phyloP scores from a whole-genome alignment of 2,888 invertebrate genomes.

The Zeuzera pyrina region DNA sequence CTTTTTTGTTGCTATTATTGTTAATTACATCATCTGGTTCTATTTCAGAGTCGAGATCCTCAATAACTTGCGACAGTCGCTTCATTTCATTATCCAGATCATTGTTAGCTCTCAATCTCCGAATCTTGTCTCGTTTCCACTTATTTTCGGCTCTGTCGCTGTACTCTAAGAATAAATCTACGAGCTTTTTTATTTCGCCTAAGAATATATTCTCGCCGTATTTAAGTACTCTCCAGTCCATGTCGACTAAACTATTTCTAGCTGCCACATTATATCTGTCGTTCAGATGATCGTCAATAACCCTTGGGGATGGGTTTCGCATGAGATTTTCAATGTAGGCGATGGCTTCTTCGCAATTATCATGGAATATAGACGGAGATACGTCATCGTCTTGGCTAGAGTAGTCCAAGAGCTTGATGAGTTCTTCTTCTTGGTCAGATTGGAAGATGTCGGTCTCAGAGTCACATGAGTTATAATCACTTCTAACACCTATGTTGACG shows the following conservation, averaged over 20 bases:
- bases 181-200: constrained; percentile 56
- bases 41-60: constrained; percentile 46
- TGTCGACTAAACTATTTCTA: constrained; percentile 52
- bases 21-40: constrained; percentile 22
- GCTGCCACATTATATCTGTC: constrained; percentile 52
- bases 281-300: constrained; percentile 40
- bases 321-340: constrained; percentile 52
- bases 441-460: constrained; percentile 84
- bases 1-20: no score
- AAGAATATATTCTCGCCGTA: constrained; percentile 63
- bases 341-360: constrained; percentile 57
- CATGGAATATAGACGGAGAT: constrained; percentile 58
- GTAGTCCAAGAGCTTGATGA: constrained; percentile 81
- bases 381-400: constrained; percentile 76
- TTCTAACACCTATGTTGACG: constrained; percentile 26
- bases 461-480: constrained; percentile 64
- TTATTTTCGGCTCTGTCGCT: constrained; percentile 37
- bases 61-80: constrained; percentile 54
- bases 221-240: constrained; percentile 65
- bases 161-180: constrained; percentile 43
- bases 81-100: constrained; percentile 64
- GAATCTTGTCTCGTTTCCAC: constrained; percentile 34
- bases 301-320: constrained; percentile 28
- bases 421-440: constrained; percentile 85
- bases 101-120: constrained; percentile 38